phyloP scores from a whole-genome alignment of 2,888 invertebrate genomes.

The Pyrocoelia pectoralis region DNA sequence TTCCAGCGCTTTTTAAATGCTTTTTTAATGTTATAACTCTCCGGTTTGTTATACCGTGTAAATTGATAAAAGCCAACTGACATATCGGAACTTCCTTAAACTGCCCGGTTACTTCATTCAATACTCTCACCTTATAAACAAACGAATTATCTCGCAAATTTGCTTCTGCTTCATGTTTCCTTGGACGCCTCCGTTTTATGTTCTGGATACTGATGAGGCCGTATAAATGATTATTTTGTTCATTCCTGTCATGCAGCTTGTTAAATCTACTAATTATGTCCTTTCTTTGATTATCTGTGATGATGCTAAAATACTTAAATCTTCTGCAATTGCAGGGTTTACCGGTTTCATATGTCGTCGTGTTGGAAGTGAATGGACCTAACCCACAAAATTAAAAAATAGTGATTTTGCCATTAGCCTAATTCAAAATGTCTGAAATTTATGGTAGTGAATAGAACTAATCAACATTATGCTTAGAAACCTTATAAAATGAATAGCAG shows the following conservation, averaged over 20 bases:
- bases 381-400: too few species aligned
- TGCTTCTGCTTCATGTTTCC: constrained; percentile 8
- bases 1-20: not conserved
- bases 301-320: constrained; percentile 10
- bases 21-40: constrained; percentile 3
- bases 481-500: too few species aligned
- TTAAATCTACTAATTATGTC: constrained; percentile 4
- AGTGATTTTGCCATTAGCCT: too few species aligned
- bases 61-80: constrained; percentile 14
- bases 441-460: too few species aligned
- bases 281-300: constrained; percentile 3
- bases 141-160: constrained; percentile 11
- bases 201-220: constrained; percentile 5
- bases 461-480: too few species aligned
- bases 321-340: constrained; percentile 14
- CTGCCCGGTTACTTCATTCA: not conserved
- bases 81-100: not conserved
- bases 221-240: constrained; percentile 14
- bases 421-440: too few species aligned
- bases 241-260: not conserved
- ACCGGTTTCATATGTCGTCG: constrained; percentile 13
- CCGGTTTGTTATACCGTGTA: constrained; percentile 8
- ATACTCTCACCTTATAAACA: constrained; percentile 4
- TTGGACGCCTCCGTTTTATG: not conserved
- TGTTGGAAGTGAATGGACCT: too few species aligned